Evolutionary conservation across 2,888 invertebrate species (phyloP).

Genomic region (Oscheius sp.): DNA sequence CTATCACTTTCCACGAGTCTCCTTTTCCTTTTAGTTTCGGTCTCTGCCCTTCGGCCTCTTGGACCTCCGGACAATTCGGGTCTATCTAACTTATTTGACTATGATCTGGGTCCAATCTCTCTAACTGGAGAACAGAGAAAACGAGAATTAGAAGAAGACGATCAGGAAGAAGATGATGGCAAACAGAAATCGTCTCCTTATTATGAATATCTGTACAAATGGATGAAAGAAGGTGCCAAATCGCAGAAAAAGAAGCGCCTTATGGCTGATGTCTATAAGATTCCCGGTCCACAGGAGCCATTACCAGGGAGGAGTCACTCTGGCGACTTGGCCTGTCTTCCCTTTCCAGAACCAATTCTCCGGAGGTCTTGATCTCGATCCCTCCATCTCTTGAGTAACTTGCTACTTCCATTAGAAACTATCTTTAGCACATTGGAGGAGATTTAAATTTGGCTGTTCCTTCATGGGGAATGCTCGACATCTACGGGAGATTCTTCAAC

Average conservation of each 20-base stretch:
- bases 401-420: too few relatives aligned
- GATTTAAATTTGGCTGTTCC: constrained; percentile 61
- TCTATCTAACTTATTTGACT: background rate
- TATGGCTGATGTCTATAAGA: constrained; percentile 37
- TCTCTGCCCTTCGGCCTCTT: too few relatives aligned
- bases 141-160: background rate
- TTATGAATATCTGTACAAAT: constrained; percentile 33
- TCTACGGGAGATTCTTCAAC: constrained; percentile 56
- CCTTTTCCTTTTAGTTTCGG: constrained; percentile 17
- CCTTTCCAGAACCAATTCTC: constrained; percentile 60
- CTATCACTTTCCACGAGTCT: constrained; percentile 13
- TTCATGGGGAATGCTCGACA: constrained; percentile 60
- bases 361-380: constrained; percentile 61
- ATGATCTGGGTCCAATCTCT: background rate
- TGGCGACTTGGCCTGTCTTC: constrained; percentile 60
- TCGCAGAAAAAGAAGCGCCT: constrained; percentile 35
- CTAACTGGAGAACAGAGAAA: constrained; percentile 6
- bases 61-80: background rate
- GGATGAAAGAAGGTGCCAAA: constrained; percentile 51
- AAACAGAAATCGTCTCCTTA: background rate
- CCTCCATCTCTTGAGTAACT: constrained; percentile 55
- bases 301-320: constrained; percentile 56
- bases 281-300: constrained; percentile 59
- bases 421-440: constrained; percentile 59
- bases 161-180: background rate